Conservation (phyloP, 2,797 vertebrate genomes). For the Eulemur rubriventer region DNA sequence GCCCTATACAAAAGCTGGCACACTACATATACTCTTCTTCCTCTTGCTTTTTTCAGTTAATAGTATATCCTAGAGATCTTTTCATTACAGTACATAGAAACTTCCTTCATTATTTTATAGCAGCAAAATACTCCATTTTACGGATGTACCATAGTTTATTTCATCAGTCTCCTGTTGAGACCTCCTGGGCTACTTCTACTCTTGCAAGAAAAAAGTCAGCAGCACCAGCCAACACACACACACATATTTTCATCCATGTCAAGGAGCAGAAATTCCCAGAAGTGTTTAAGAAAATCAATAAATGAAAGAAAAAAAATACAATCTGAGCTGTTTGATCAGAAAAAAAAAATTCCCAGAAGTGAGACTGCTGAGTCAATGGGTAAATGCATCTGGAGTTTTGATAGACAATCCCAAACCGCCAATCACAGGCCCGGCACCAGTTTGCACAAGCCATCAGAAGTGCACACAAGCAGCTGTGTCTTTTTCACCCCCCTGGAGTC, state of each 20-base stretch:
- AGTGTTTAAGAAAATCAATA: background rate
- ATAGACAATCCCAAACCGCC: background rate
- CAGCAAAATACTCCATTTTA: background rate
- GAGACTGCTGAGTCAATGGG: background rate
- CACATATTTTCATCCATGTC: background rate
- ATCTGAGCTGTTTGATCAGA: background rate
- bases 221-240: background rate
- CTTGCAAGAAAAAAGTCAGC: background rate
- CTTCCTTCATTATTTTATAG: background rate
- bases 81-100: background rate
- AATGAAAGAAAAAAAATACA: background rate
- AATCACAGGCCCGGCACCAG: background rate
- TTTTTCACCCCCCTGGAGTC: background rate
- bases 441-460: background rate
- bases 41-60: background rate
- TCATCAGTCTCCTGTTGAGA: background rate
- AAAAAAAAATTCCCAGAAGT: background rate
- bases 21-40: background rate
- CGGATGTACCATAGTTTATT: background rate
- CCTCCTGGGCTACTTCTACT: background rate
- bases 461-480: background rate
- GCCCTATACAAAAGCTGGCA: background rate
- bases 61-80: background rate
- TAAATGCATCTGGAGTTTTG: background rate
- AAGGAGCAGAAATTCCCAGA: background rate